These are phyloP conservation scores for Enteromius afrohamiltoni DNA, from an alignment of 2,797 vertebrate species.

Conservation along the genomic window DNA sequence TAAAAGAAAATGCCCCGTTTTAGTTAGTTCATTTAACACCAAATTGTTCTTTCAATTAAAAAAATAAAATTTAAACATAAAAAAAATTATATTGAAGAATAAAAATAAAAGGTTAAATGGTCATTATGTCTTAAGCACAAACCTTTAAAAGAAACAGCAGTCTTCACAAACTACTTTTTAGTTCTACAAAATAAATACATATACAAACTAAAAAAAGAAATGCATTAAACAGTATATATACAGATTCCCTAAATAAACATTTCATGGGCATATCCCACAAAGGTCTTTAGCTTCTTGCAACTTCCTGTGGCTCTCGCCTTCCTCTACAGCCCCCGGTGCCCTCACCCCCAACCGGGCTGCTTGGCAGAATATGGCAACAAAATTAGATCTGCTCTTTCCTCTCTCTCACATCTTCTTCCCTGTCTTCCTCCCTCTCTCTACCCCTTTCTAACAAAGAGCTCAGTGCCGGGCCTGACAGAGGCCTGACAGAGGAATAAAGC, in stretches of 20 bases:
- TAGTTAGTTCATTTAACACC: not conserved
- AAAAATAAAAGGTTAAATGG: not conserved
- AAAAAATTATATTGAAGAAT: not conserved
- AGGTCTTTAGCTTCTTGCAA: not conserved
- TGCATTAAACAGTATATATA: not conserved
- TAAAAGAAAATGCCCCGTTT: not conserved
- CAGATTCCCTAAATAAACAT: not conserved
- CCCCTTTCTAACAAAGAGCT: slow-evolving; percentile 67
- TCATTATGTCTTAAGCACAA: not conserved
- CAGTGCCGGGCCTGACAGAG: slow-evolving; percentile 63
- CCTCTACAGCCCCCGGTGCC: not conserved
- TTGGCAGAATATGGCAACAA: slow-evolving; percentile 72
- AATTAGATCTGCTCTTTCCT: slow-evolving; percentile 67
- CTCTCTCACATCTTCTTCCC: slow-evolving; percentile 35
- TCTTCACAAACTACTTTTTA: not conserved
- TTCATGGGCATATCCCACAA: not conserved
- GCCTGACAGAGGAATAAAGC: slow-evolving; percentile 69
- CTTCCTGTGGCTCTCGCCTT: not conserved
- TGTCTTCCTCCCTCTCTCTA: slow-evolving; percentile 22
- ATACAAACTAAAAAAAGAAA: too few relatives aligned
- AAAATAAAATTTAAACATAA: not conserved
- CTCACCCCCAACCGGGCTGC: slow-evolving; percentile 58
- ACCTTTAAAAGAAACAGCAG: not conserved
- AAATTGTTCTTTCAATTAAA: not conserved
- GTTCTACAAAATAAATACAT: not conserved